phyloP scores from a whole-genome alignment of 2,797 vertebrate genomes.

The Myoxocephalus aenaeus region DNA sequence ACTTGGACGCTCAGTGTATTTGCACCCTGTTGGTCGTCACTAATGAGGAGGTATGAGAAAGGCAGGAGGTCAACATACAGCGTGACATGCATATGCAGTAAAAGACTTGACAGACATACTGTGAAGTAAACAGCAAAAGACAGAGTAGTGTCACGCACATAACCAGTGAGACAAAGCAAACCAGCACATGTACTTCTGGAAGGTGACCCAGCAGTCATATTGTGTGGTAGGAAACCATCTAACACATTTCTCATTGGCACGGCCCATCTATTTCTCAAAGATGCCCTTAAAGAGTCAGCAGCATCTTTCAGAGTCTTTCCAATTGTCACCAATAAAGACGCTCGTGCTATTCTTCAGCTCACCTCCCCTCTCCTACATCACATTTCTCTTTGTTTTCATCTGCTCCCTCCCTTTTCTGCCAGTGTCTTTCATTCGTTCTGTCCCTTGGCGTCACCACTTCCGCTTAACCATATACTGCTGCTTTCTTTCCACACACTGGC shows the following conservation, averaged over 20 bases:
- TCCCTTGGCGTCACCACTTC: conserved; percentile 73
- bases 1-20: not conserved
- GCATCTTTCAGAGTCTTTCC: conserved; percentile 38
- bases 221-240: conserved; percentile 42
- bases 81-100: not conserved
- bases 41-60: conserved; percentile 2
- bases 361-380: conserved; percentile 44
- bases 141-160: conserved; percentile 1
- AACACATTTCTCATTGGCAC: conserved; percentile 42
- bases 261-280: conserved; percentile 6
- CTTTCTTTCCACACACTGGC: conserved; percentile 49
- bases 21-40: not conserved
- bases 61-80: not conserved
- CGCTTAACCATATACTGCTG: conserved; percentile 71
- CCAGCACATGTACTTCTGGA: conserved; percentile 22
- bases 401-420: conserved; percentile 44
- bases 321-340: conserved; percentile 49
- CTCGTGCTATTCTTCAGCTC: conserved; percentile 28
- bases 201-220: conserved; percentile 55
- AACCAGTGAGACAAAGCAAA: conserved; percentile 29
- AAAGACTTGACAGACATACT: not conserved
- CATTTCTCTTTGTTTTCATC: conserved; percentile 58
- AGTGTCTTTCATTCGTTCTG: conserved; percentile 55
- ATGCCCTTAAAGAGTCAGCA: conserved; percentile 22
- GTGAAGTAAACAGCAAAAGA: not conserved